Evolutionary conservation across 2,888 invertebrate species (phyloP).

Genomic region (Eristalinus sepulchralis): DNA sequence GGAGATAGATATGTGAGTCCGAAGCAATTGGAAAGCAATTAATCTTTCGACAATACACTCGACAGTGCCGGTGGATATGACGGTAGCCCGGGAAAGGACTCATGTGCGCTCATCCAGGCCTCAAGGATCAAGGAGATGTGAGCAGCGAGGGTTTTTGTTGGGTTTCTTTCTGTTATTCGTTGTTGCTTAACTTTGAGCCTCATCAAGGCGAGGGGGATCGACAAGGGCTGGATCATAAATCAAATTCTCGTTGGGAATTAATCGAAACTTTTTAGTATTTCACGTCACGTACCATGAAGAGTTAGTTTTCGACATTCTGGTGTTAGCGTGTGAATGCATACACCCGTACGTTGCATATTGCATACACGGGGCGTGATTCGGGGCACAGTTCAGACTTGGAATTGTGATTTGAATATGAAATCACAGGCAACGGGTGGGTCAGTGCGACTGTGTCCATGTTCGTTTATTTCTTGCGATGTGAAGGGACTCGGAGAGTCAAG

Average conservation of each 20-base stretch:
- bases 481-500: background rate
- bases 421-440: background rate
- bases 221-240: constrained; percentile 56
- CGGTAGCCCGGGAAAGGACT: constrained; percentile 2
- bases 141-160: constrained; percentile 10
- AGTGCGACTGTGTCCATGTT: background rate
- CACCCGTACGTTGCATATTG: constrained; percentile 13
- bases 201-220: background rate
- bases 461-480: background rate
- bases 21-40: constrained; percentile 66
- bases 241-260: constrained; percentile 60
- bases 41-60: constrained; percentile 65
- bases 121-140: constrained; percentile 2
- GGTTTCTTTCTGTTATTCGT: background rate
- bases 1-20: constrained; percentile 37
- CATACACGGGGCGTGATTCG: constrained; percentile 23
- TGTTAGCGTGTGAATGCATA: constrained; percentile 55
- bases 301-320: constrained; percentile 59
- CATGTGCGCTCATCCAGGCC: constrained; percentile 31
- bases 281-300: constrained; percentile 57
- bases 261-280: constrained; percentile 53
- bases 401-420: constrained; percentile 60
- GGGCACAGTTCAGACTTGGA: constrained; percentile 43
- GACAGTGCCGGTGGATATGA: constrained; percentile 26
- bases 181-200: background rate